phyloP scores from a whole-genome alignment of 2,888 invertebrate genomes.

The Scaptomyza polygonia region DNA sequence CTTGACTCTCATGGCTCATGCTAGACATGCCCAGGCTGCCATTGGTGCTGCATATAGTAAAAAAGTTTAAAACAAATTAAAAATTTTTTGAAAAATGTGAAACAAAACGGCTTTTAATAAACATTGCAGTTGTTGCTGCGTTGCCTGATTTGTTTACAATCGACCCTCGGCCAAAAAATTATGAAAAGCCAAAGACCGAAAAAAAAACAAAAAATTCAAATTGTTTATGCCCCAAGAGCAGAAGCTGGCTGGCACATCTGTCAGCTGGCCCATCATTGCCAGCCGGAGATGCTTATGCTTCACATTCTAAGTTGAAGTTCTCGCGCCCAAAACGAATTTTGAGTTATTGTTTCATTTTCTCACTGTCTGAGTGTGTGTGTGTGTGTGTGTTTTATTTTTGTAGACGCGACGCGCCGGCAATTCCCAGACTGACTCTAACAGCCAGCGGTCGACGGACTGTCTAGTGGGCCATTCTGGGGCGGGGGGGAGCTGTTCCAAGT shows the following conservation, averaged over 20 bases:
- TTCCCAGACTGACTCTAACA: slow-evolving; percentile 67
- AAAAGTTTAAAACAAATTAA: slow-evolving; percentile 17
- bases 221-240: slow-evolving; percentile 47
- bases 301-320: slow-evolving; percentile 60
- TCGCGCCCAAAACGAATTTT: slow-evolving; percentile 49
- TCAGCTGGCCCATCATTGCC: slow-evolving; percentile 69
- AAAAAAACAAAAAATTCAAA: slow-evolving; percentile 1
- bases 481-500: slow-evolving; percentile 35
- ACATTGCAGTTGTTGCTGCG: slow-evolving; percentile 33
- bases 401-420: slow-evolving; percentile 53
- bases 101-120: slow-evolving; percentile 40
- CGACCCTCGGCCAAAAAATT: slow-evolving; percentile 47
- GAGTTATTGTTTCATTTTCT: slow-evolving; percentile 68
- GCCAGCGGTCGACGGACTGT: slow-evolving; percentile 61
- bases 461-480: slow-evolving; percentile 52
- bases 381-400: slow-evolving; percentile 43
- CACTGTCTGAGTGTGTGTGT: no score
- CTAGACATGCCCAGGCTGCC: slow-evolving; percentile 78
- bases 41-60: slow-evolving; percentile 61
- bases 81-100: slow-evolving; percentile 17
- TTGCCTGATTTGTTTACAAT: slow-evolving; percentile 49
- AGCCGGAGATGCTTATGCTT: slow-evolving; percentile 45
- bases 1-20: slow-evolving; percentile 83
- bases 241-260: slow-evolving; percentile 60
- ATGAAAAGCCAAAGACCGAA: slow-evolving; percentile 39